These are phyloP conservation scores for Lepilemur septentrionalis DNA, from an alignment of 2,797 vertebrate species.

Conservation along the genomic window DNA sequence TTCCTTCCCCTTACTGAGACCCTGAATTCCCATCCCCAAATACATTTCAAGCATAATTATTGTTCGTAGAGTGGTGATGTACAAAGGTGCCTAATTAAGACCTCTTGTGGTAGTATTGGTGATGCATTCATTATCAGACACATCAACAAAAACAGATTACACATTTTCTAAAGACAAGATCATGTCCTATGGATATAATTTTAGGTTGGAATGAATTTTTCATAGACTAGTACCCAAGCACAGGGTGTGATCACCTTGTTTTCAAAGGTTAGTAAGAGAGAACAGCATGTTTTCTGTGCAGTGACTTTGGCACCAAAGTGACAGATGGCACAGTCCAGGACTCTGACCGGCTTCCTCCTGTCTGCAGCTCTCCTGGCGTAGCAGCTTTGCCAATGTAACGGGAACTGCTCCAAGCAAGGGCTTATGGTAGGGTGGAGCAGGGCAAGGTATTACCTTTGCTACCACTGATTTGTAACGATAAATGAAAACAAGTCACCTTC, in stretches of 20 bases:
- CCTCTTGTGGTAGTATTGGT: no score
- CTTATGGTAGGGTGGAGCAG: not conserved
- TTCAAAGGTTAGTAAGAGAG: not conserved
- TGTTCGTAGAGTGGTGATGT: not conserved
- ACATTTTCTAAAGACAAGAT: not conserved
- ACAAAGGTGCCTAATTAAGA: not conserved
- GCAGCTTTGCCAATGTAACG: not conserved
- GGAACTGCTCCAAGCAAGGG: slow-evolving; percentile 19
- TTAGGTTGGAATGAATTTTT: not conserved
- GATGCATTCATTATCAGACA: not conserved
- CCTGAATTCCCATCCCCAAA: no score
- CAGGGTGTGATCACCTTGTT: not conserved
- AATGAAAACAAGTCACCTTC: not conserved
- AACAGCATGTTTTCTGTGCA: not conserved
- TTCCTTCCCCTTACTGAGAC: no score
- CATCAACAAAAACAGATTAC: not conserved
- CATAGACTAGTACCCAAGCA: not conserved
- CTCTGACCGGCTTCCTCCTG: not conserved
- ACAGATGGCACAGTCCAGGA: not conserved
- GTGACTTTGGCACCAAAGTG: not conserved
- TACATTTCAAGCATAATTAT: no score
- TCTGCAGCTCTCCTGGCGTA: not conserved
- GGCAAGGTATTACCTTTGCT: not conserved
- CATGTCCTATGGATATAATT: not conserved
- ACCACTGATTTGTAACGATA: not conserved